Percentiles rank a stretch among this genome's conserved stretches.
These are phyloP conservation scores for Archilochus colubris DNA, from an alignment of 2,113 vertebrate species.

Conservation along the genomic window DNA sequence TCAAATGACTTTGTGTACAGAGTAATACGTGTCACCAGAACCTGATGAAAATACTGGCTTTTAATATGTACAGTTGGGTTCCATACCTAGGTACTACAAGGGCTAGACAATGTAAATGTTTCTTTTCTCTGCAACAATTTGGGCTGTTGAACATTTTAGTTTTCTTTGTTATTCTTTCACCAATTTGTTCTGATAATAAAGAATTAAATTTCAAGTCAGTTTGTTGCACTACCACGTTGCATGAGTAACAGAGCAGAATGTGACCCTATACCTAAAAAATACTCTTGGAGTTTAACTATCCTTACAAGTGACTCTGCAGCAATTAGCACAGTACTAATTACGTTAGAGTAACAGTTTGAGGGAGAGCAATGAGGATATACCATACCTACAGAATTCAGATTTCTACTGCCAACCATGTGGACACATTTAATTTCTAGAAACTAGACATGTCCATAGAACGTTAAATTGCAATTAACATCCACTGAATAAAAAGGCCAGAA, in stretches of 20 bases:
- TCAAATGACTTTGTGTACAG: slow-evolving; percentile 37
- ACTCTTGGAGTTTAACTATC: slow-evolving; percentile 70
- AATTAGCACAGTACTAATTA: slow-evolving; percentile 70
- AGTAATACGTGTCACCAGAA: slow-evolving; percentile 46
- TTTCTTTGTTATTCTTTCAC: slow-evolving; percentile 25
- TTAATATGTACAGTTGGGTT: slow-evolving; percentile 35
- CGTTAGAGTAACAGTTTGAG: slow-evolving; percentile 58
- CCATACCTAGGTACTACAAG: slow-evolving; percentile 46
- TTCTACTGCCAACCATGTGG: slow-evolving; percentile 69
- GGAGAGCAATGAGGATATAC: slow-evolving; percentile 67
- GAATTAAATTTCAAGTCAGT: slow-evolving; percentile 2
- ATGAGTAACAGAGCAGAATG: slow-evolving; percentile 53
- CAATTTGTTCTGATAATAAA: slow-evolving; percentile 16
- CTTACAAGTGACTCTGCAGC: slow-evolving; percentile 73
- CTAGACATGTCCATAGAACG: slow-evolving; percentile 67
- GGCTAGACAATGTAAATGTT: slow-evolving; percentile 29
- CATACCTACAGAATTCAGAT: slow-evolving; percentile 65
- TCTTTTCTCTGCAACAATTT: slow-evolving; percentile 19
- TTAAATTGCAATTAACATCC: slow-evolving; percentile 75
- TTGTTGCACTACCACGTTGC: slow-evolving; percentile 35
- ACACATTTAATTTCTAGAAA: slow-evolving; percentile 74
- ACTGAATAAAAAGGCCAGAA: slow-evolving; percentile 82
- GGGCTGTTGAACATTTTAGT: slow-evolving; percentile 24
- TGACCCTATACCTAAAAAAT: slow-evolving; percentile 59
- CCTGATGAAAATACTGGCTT: slow-evolving; percentile 38